These are phyloP conservation scores for Cistogaster globosa DNA, from an alignment of 2,888 invertebrate genomes.

Conservation along the genomic window DNA sequence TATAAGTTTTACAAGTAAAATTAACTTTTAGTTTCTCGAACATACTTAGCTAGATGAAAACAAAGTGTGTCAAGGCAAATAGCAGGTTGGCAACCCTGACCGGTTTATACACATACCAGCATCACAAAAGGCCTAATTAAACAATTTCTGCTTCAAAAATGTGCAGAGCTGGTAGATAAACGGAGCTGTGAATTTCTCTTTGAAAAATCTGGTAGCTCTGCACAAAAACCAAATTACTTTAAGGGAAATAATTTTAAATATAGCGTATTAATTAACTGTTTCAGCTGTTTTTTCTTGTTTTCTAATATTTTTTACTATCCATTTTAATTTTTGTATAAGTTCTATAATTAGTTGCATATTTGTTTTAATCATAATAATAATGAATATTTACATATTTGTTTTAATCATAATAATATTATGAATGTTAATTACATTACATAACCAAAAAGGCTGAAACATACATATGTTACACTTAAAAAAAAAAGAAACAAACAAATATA, in stretches of 20 bases:
- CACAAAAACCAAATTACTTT: background rate
- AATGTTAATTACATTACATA: conserved; percentile 29
- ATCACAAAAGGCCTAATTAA: too few relatives aligned
- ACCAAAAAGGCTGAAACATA: conserved; percentile 38
- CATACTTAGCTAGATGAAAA: too few relatives aligned
- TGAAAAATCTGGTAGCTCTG: background rate
- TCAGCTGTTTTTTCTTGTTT: conserved; percentile 50
- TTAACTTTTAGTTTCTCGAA: too few relatives aligned
- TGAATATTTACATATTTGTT: conserved; percentile 18
- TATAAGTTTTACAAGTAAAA: too few relatives aligned
- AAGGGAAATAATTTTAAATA: background rate
- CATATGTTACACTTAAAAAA: conserved; percentile 13
- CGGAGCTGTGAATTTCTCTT: background rate
- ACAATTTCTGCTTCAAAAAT: background rate
- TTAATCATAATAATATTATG: conserved; percentile 24
- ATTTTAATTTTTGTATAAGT: conserved; percentile 25
- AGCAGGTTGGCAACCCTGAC: too few relatives aligned
- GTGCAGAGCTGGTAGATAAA: background rate
- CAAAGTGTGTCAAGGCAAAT: too few relatives aligned
- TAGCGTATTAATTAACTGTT: conserved; percentile 36
- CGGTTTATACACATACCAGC: too few relatives aligned
- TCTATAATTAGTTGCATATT: conserved; percentile 28
- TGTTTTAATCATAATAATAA: conserved; percentile 31
- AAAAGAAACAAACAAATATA: too few relatives aligned
- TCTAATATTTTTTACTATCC: conserved; percentile 11